Evolutionary conservation across 1,140 invertebrate species (phyloP), one percentile per base, ranked within the genome.

Genomic region (Lucilia cuprina): DNA sequence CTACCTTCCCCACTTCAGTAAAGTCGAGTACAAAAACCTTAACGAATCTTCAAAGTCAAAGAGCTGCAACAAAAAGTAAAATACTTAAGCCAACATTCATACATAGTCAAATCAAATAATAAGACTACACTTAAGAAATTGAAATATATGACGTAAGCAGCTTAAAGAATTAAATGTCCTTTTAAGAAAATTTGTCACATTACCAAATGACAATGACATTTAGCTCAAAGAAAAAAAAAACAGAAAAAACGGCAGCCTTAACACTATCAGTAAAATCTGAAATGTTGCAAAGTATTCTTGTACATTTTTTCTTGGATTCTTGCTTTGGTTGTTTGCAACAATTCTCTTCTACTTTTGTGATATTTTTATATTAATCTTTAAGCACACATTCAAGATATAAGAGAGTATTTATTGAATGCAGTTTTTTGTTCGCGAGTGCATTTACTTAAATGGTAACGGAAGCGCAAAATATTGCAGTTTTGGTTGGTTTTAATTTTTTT

Each of bases 111-210:
- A 30, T 3, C 25, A 30, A 30, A 70, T 21, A 70, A 21, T 70
- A 70, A 70, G 19, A 70, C 19, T 21, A 50, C 19, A 80, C 77
- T 80, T 80, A 49, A 80, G 49, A 41, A 47, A 49, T 49, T 80
- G 77, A 47, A 80, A 80, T 49, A 80, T 49, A 35, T 80, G 77
- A 80, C 77, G 77, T 80, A 80, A 80, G 77, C 77, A 49, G 77
- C 77, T 80, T 80, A 80, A 50, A 80, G 77, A 47, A 80, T 80
- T 80, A 80, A 25, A 25, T 80, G 77, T 80, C 77, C 77, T 80
- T 80, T 80, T 80, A 50, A 80, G 77, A 80, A 80, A 80, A 80
- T 80, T 80, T 80, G 77, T 80, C 77, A 80, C 77, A 80, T 80
- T 80, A 80, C 77, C 77, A 49, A 30, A 49, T 80, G 77, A 80